Evolutionary conservation across 1,140 invertebrate species (phyloP).

Genomic region (Caenorhabditis tropicalis): DNA sequence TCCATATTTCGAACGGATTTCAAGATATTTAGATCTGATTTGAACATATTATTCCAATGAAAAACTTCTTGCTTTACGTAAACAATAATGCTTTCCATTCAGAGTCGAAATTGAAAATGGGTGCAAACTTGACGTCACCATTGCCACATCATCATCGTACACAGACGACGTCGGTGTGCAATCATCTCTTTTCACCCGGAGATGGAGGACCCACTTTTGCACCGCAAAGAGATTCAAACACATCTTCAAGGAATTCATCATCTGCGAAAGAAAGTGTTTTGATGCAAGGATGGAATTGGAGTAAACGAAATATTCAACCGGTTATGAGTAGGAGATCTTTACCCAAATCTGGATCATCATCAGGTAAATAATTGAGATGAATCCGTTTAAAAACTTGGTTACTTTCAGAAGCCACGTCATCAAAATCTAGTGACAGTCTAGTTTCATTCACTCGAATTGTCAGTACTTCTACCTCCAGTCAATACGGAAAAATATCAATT

Average conservation of each 20-base stretch:
- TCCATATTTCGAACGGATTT: too few relatives aligned
- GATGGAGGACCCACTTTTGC: conserved; percentile 51
- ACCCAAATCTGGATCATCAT: conserved; percentile 17
- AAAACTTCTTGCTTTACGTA: background rate
- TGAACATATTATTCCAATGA: background rate
- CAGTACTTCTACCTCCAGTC: conserved; percentile 47
- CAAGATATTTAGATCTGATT: too few relatives aligned
- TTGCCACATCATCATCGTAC: conserved; percentile 37
- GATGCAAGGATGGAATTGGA: conserved; percentile 59
- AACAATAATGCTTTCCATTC: background rate
- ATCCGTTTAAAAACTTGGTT: background rate
- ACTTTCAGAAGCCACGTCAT: conserved; percentile 18
- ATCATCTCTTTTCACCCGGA: conserved; percentile 58
- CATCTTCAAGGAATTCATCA: conserved; percentile 41
- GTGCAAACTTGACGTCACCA: conserved; percentile 40
- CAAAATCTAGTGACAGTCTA: conserved; percentile 38
- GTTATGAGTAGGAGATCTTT: conserved; percentile 46
- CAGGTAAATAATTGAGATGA: background rate
- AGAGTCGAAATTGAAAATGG: conserved; percentile 4
- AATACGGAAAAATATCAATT: conserved; percentile 52
- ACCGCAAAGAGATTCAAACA: conserved; percentile 29
- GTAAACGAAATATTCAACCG: conserved; percentile 53
- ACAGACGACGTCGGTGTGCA: conserved; percentile 54
- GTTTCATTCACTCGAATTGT: conserved; percentile 34
- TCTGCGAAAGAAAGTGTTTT: conserved; percentile 28